These are phyloP conservation scores for Leptinotarsa texana DNA, from an alignment of 1,140 invertebrate species.

Conservation along the genomic window DNA sequence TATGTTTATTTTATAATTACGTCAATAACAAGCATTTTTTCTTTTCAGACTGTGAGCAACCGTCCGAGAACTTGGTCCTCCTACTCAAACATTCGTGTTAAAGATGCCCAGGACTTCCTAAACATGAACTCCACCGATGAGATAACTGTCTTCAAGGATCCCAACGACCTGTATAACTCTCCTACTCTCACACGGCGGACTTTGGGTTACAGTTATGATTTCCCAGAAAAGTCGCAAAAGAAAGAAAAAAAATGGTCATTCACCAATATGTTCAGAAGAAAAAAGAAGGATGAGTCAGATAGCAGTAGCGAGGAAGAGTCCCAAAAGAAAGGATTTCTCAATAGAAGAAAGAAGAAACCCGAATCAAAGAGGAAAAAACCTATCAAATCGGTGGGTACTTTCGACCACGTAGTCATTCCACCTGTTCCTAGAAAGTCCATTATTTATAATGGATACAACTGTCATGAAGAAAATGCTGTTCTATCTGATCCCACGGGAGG, in stretches of 20 bases:
- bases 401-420: constrained; percentile 50
- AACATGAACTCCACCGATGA: constrained; percentile 51
- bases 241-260: constrained; percentile 74
- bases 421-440: constrained; percentile 32
- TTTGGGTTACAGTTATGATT: constrained; percentile 47
- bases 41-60: constrained; percentile 52
- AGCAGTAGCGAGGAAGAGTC: constrained; percentile 67
- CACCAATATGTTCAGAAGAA: constrained; percentile 70
- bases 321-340: constrained; percentile 56
- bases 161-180: constrained; percentile 39
- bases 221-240: constrained; percentile 52
- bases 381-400: constrained; percentile 42
- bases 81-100: constrained; percentile 47
- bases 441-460: constrained; percentile 45
- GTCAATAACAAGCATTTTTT: not conserved
- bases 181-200: constrained; percentile 42
- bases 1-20: too few relatives aligned
- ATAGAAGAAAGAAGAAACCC: constrained; percentile 57
- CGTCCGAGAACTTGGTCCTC: constrained; percentile 51
- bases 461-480: constrained; percentile 56
- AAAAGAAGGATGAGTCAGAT: constrained; percentile 66
- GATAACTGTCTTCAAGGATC: constrained; percentile 40
- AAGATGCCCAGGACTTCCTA: constrained; percentile 41
- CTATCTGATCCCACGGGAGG: constrained; percentile 52
- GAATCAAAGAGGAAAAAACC: constrained; percentile 54